A percentile compares a stretch with the other conserved stretches of the same genome.
phyloP scores from a whole-genome alignment of 2,888 invertebrate genomes.

The Ceratothoa steindachneri region DNA sequence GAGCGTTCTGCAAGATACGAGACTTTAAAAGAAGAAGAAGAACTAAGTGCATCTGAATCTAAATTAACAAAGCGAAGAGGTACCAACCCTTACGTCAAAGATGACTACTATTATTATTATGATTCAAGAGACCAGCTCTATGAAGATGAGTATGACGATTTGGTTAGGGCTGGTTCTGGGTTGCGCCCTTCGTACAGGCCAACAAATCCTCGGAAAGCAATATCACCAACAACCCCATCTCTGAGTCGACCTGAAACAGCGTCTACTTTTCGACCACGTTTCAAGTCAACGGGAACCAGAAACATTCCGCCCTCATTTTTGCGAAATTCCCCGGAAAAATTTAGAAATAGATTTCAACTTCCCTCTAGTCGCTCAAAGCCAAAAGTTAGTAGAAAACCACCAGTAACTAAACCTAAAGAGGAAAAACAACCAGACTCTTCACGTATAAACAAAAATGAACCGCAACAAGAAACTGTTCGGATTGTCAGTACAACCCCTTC shows the following conservation, averaged over 20 bases:
- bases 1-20: neutral
- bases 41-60: neutral
- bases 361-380: neutral
- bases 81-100: neutral
- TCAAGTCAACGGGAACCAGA: slow-evolving; percentile 22
- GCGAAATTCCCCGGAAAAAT: neutral
- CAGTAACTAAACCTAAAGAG: neutral
- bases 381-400: neutral
- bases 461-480: slow-evolving; percentile 37
- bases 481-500: slow-evolving; percentile 30
- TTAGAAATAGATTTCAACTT: neutral
- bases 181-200: slow-evolving; percentile 35
- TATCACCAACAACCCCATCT: slow-evolving; percentile 2
- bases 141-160: slow-evolving; percentile 37
- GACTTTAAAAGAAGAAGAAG: neutral
- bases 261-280: slow-evolving; percentile 32
- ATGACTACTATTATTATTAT: slow-evolving; percentile 38
- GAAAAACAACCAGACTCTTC: neutral
- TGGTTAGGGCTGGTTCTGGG: slow-evolving; percentile 36
- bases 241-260: neutral
- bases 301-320: slow-evolving; percentile 5
- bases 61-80: slow-evolving; percentile 21
- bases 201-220: slow-evolving; percentile 14
- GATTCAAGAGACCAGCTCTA: slow-evolving; percentile 32
- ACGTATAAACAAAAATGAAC: neutral